phyloP scores from a whole-genome alignment of 1,140 invertebrate species.

The Trissolcus basalis region DNA sequence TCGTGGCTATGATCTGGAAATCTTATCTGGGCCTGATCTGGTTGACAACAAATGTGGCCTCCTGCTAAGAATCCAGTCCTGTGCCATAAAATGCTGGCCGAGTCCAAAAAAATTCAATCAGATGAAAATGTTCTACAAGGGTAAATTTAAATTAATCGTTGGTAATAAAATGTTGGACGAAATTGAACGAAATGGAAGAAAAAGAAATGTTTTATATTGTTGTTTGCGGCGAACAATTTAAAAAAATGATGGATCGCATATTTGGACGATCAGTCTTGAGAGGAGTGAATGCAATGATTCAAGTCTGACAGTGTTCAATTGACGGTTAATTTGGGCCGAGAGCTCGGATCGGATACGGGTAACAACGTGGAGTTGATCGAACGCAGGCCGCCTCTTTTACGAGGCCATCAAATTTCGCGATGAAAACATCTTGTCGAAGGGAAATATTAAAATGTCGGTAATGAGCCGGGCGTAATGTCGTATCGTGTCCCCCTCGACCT shows the following conservation, averaged over 20 bases:
- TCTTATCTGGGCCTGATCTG: too few species aligned
- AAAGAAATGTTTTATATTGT: too few species aligned
- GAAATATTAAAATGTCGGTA: conserved; percentile 66
- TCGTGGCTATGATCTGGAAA: too few species aligned
- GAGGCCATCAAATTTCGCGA: conserved; percentile 66
- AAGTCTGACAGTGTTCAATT: conserved; percentile 17
- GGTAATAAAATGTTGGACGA: too few species aligned
- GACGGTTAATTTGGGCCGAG: conserved; percentile 24
- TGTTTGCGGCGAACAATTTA: too few species aligned
- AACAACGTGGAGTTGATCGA: conserved; percentile 29
- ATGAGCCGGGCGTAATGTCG: conserved; percentile 28
- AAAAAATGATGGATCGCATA: neutral
- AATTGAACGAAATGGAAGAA: too few species aligned
- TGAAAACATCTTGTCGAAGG: conserved; percentile 62
- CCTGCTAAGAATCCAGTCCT: too few species aligned
- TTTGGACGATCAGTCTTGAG: neutral
- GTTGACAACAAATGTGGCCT: too few species aligned
- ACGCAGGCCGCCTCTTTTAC: conserved; percentile 63
- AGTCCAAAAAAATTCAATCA: too few species aligned
- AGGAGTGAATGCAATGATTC: conserved; percentile 9
- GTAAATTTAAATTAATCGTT: too few species aligned
- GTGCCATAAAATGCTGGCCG: too few species aligned
- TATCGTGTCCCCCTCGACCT: conserved; percentile 50
- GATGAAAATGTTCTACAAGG: too few species aligned
- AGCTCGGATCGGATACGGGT: conserved; percentile 8